A percentile compares a stretch with the other conserved stretches of the same genome.
Conservation (phyloP, 1,140 invertebrate species). For the Drosophila busckii region DNA sequence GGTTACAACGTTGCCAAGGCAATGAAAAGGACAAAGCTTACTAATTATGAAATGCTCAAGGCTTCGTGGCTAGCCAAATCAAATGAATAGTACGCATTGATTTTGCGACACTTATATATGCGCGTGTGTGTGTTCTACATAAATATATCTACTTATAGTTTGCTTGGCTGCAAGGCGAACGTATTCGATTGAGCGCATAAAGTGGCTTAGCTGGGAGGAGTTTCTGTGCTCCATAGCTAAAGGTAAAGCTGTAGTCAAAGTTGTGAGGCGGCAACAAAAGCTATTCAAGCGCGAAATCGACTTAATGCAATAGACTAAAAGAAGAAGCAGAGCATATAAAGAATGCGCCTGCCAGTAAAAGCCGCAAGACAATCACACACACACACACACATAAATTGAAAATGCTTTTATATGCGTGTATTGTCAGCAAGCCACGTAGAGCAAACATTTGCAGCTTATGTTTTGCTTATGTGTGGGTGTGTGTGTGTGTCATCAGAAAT, state of each 20-base stretch:
- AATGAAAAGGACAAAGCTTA: conserved; percentile 10
- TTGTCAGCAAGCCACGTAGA: conserved; percentile 49
- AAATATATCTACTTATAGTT: too few relatives aligned
- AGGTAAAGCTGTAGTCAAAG: conserved; percentile 36
- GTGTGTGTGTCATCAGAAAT: background rate
- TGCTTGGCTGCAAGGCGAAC: conserved; percentile 31
- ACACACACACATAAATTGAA: conserved; percentile 13
- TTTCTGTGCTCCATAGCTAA: conserved; percentile 3
- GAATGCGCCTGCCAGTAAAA: conserved; percentile 10
- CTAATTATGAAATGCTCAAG: conserved; percentile 26
- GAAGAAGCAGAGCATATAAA: conserved; percentile 22
- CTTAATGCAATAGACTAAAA: conserved; percentile 65
- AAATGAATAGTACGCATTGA: too few relatives aligned
- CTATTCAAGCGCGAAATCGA: conserved; percentile 68
- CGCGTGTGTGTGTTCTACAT: conserved; percentile 4
- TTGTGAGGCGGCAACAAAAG: conserved; percentile 55
- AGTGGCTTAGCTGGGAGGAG: conserved; percentile 46
- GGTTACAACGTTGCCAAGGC: background rate
- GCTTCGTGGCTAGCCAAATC: too few relatives aligned
- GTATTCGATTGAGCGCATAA: conserved; percentile 69
- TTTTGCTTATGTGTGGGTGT: background rate
- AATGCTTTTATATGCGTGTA: conserved; percentile 12
- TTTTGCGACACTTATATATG: conserved; percentile 25
- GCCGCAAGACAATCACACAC: conserved; percentile 21
- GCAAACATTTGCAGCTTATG: conserved; percentile 63